Evolutionary conservation across 2,888 invertebrate species (phyloP), one percentile per base, ranked within the genome.

Genomic region (Disparrhopalites patrizii): DNA sequence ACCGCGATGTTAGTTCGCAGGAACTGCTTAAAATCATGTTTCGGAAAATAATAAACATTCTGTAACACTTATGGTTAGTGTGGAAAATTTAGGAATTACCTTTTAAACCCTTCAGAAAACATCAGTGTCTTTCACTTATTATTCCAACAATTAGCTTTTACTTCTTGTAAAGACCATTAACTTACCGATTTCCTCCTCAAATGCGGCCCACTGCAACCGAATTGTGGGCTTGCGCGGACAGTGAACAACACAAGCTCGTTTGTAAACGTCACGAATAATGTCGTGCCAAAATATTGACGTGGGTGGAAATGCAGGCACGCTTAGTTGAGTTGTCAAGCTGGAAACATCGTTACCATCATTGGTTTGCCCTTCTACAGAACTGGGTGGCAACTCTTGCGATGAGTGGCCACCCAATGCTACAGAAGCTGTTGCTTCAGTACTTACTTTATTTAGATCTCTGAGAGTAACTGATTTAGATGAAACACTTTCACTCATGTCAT

Each of bases 161-260:
- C n/a, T n/a, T n/a, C n/a, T n/a, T n/a, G n/a, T n/a, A n/a, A n/a
- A n/a, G n/a, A n/a, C n/a, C n/a, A n/a, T 18, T 18, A 50, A 33
- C 76, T 73, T 77, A 82, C 82, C 81, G 75, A 79, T 78, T 74
- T 80, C 79, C 76, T 84, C 84, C 77, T 84, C 83, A 78, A 82
- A 83, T 3, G 82, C 80, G 25, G 83, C 81, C 82, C 82, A 83
- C 20, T 82, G 80, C 68, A 84, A 76, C 66, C 81, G 79, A 54
- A 83, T 79, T 67, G 78, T 79, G 13, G 83, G 82, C 73, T 83
- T 83, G 69, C 80, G 80, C 2, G 81, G 80, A 57, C 84, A 79
- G 74, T 85, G 84, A 40, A 83, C 80, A 61, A 78, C 78, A 72
- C 82, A 81, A 1, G 83, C 84, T 60, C 83, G 76, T 69, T 78